Percentiles rank a stretch among this genome's conserved stretches.
phyloP scores from a whole-genome alignment of 2,888 invertebrate species.

The Scelioninae gen. 1 region DNA sequence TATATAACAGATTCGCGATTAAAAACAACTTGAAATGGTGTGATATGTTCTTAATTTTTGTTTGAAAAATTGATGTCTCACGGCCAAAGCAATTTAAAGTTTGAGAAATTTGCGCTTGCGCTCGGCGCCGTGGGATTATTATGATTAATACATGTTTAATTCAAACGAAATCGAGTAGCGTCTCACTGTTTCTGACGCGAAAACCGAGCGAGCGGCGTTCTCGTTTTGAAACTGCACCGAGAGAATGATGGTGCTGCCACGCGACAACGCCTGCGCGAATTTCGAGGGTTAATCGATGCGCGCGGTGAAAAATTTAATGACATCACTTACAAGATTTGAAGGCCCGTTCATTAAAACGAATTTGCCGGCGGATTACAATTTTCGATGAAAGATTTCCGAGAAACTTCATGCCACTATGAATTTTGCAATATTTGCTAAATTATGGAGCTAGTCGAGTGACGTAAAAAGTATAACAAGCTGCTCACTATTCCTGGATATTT shows the following conservation, averaged over 20 bases:
- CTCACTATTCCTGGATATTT: no score
- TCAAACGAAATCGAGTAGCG: slow-evolving; percentile 17
- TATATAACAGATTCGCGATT: slow-evolving; percentile 19
- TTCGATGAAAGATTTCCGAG: slow-evolving; percentile 3
- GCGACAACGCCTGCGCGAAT: slow-evolving; percentile 42
- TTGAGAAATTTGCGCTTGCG: slow-evolving; percentile 10
- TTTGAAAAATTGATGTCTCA: slow-evolving; percentile 13
- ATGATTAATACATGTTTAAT: slow-evolving; percentile 15
- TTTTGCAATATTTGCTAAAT: background rate
- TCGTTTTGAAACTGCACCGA: slow-evolving; percentile 6
- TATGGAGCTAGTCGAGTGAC: no score
- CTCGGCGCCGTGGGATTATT: background rate
- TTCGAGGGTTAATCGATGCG: slow-evolving; percentile 55
- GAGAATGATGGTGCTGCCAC: slow-evolving; percentile 26
- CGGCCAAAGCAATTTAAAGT: slow-evolving; percentile 18
- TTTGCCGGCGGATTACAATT: background rate
- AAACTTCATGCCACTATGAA: background rate
- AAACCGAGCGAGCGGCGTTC: background rate
- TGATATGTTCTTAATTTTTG: background rate
- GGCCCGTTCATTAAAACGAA: slow-evolving; percentile 33
- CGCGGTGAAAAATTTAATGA: slow-evolving; percentile 54
- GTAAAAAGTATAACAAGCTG: no score
- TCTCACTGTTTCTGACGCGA: no score
- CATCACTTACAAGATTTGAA: slow-evolving; percentile 49
- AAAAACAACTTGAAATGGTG: slow-evolving; percentile 15